A percentile compares a stretch with the other conserved stretches of the same genome.
Evolutionary conservation across 2,888 invertebrate genomes (phyloP).

Genomic region (Hypolimnas misippus): DNA sequence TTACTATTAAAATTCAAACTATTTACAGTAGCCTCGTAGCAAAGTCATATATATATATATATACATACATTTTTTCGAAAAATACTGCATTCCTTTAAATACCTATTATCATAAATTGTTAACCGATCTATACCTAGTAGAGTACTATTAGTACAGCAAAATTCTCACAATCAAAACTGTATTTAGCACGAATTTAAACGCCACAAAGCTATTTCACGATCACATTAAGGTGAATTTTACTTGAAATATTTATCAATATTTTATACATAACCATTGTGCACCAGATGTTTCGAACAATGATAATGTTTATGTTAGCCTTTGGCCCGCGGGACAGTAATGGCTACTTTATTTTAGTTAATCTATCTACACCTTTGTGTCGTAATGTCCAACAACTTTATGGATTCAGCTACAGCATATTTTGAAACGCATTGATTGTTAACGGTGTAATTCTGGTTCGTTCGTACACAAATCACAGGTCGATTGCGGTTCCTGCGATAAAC

Average conservation of each 20-base stretch:
- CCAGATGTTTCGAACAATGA: constrained; percentile 37
- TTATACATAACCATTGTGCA: constrained; percentile 15
- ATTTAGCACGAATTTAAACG: not conserved
- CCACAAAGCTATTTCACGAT: constrained; percentile 16
- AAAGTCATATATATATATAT: too few relatives aligned
- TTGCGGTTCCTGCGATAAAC: constrained; percentile 56
- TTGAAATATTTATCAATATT: constrained; percentile 33
- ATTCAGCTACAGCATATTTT: constrained; percentile 38
- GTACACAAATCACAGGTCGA: constrained; percentile 49
- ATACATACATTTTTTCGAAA: too few relatives aligned
- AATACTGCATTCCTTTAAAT: too few relatives aligned
- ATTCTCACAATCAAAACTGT: not conserved
- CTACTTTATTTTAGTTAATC: constrained; percentile 44
- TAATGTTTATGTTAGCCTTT: constrained; percentile 37
- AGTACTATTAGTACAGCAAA: not conserved
- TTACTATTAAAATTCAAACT: too few relatives aligned
- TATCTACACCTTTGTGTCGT: constrained; percentile 43
- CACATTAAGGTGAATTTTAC: constrained; percentile 27
- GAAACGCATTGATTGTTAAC: constrained; percentile 40
- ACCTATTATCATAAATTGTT: not conserved
- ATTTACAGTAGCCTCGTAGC: too few relatives aligned
- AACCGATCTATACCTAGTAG: not conserved
- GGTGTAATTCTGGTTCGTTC: constrained; percentile 39
- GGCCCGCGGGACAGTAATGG: constrained; percentile 41
- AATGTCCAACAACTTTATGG: constrained; percentile 41